Base-by-base conservation (phyloP, 2,797 vertebrate species). In the Urophycis tenuis region DNA sequence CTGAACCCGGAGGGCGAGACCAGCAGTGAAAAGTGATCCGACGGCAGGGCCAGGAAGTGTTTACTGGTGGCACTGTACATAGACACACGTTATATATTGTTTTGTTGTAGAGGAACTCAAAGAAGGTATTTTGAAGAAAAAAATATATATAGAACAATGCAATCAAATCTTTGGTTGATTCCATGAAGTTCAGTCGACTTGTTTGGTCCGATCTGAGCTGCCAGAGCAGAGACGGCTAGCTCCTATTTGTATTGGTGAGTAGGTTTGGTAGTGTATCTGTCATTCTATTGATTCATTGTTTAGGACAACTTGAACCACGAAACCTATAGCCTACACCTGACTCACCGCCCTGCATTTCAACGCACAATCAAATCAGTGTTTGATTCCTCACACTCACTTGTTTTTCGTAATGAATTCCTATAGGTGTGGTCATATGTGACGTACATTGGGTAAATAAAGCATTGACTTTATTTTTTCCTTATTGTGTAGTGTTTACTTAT, bases 1-100 rank as follows among this genome's bases (percentile, higher is more conserved):
- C 90, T 99, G 84, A 95, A 94, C 78, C 95, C 95, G 76, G 95
- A 96, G 86, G 94, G 92, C 78, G 91, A 93, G 74, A 94, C 94
- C 77, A 93, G 90, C 3, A 85, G 83, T 2, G 92, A 91, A 75
- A 93, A 85, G 90, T 72, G 87, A 93, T 25, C 87, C 87, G 75
- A 95, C 91, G 77, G 92, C 89, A 30, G 91, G 49, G 49, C 49
- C 8, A 92, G 87, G 94, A 95, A 91, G 94, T 87, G 76, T 87
- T 88, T 76, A 17, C 60, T 64, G 79, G 83, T n/a, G 45, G 71
- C 22, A 77, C 60, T 79, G 74, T 78, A 85, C 17, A 83, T 85
- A 78, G 14, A 67, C 60, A 67, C 60, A 60, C 30, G 80, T 78
- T 75, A 82, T 60, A 84, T 82, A 81, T 80, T 81, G 82, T 87